Evolutionary conservation across 2,113 vertebrate genomes (phyloP), one percentile per base, ranked within the genome.

Genomic region (Lepus europaeus): DNA sequence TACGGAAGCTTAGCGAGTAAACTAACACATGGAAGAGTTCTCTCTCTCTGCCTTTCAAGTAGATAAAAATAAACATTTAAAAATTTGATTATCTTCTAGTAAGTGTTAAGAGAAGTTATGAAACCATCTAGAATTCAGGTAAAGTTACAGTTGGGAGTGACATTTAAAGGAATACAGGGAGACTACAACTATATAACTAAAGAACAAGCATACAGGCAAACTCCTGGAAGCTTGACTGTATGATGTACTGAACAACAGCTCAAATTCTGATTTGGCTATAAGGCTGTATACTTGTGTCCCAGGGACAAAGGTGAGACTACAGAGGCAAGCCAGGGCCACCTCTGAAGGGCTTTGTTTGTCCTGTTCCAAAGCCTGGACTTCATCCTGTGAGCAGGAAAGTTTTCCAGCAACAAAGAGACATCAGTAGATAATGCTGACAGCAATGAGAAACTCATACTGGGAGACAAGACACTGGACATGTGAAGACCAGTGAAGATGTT

Each of bases 21-120:
- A 59, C 56, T 10, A 59, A 59, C 56, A 59, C 3, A 12, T 59
- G 19, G 56, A 19, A 59, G 56, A 59, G 9, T 39, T 39, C 39
- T 39, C 39, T 59, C 56, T 59, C 56, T 59, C 56, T 59, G 14
- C 56, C 56, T 19, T 59, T 59, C 56, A 59, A 70, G 53, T 13
- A 90, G 49, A 90, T 17, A 82, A 64, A 69, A 79, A 74, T 6
- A 78, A 70, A 59, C 68, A 91, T 74, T 33, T 73, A 2, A 33
- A 93, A 80, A 82, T 29, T 79, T 16, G 12, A 61, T 53, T 61
- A 74, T 31, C 11, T 68, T 64, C 64, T 59, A 49, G 45, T 27
- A 89, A 94, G 61, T n/a, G 9, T n/a, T 79, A 53, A 6, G 39
- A 77, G 66, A 78, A 94, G 45, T 59, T 56, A 94, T 76, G 87